phyloP scores from a whole-genome alignment of 2,797 vertebrate species.

The Myotis myotis region DNA sequence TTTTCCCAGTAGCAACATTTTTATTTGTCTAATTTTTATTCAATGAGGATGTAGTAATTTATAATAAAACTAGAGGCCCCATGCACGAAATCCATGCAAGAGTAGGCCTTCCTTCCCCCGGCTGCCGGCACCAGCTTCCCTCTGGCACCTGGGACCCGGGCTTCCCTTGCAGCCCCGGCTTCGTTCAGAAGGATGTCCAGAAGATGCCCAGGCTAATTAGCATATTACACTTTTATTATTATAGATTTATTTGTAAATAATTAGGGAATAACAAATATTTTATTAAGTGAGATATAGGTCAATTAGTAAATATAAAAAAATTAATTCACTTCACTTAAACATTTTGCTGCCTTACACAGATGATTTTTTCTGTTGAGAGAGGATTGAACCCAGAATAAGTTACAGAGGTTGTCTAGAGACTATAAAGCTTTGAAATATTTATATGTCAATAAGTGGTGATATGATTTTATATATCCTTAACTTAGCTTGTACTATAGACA shows the following conservation, averaged over 20 bases:
- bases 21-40: slow-evolving; percentile 1
- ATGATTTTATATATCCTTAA: background rate
- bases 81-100: too few species aligned
- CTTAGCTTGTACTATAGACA: background rate
- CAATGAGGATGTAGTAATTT: background rate
- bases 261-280: background rate
- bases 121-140: too few species aligned
- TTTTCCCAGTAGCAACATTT: background rate
- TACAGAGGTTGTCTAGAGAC: background rate
- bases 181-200: too few species aligned
- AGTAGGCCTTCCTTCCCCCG: too few species aligned
- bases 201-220: too few species aligned
- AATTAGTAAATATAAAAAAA: background rate
- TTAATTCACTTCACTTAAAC: background rate
- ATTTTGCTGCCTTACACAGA: background rate
- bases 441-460: background rate
- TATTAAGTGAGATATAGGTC: background rate
- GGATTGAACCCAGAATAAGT: background rate
- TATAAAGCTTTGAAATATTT: slow-evolving; percentile 4
- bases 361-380: background rate
- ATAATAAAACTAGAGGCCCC: too few species aligned
- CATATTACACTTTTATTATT: background rate
- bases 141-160: too few species aligned
- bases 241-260: slow-evolving; percentile 20
- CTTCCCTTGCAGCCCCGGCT: too few species aligned